phyloP scores from a whole-genome alignment of 1,140 invertebrate species.

The Paracyclopina nana region DNA sequence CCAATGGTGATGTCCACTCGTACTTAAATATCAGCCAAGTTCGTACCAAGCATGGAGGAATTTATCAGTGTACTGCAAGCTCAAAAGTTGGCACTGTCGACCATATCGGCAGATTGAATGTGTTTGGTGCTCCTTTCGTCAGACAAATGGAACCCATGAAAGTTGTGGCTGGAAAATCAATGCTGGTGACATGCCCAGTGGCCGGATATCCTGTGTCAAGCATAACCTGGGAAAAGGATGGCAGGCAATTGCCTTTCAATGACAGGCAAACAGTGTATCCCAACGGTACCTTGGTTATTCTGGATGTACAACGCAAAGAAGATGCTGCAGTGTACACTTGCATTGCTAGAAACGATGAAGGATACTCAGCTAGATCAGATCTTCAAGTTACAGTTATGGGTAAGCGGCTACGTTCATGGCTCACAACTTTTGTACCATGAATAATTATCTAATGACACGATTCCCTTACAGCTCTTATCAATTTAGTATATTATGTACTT shows the following conservation, averaged over 20 bases:
- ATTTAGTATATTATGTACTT: no score
- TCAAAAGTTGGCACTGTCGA: constrained; percentile 74
- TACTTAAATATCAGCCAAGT: constrained; percentile 80
- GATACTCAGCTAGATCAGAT: constrained; percentile 59
- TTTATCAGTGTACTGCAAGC: constrained; percentile 72
- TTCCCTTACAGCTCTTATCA: no score
- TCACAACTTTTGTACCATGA: no score
- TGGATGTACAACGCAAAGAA: constrained; percentile 69
- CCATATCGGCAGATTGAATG: constrained; percentile 67
- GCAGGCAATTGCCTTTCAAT: constrained; percentile 66
- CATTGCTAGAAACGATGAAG: constrained; percentile 69
- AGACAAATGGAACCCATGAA: constrained; percentile 80
- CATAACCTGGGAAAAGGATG: constrained; percentile 73
- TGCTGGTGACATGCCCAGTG: constrained; percentile 73
- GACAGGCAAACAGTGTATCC: constrained; percentile 81
- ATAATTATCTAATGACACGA: no score
- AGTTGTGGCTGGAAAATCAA: constrained; percentile 72
- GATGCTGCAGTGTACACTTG: constrained; percentile 89
- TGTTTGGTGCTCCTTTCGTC: constrained; percentile 73
- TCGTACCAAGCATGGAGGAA: constrained; percentile 74
- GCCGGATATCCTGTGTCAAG: constrained; percentile 82
- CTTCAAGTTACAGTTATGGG: constrained; percentile 89
- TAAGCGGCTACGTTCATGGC: no score
- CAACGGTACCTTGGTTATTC: constrained; percentile 79
- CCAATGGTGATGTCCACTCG: constrained; percentile 68